Base-by-base conservation (phyloP, 2,888 invertebrate genomes). In the Cetonia aurata region DNA sequence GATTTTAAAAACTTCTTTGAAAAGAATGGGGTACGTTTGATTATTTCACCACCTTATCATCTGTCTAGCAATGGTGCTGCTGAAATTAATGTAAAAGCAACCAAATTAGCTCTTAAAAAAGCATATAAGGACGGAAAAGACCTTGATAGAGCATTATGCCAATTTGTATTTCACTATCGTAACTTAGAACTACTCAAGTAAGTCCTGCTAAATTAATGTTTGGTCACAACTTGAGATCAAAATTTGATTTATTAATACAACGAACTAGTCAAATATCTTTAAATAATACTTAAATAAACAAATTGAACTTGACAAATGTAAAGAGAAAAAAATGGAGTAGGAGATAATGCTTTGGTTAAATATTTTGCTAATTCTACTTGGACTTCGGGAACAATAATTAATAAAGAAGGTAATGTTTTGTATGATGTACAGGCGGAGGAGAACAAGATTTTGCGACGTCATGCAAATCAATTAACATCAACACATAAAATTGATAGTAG, bases 381-480 rank as follows among this genome's bases (percentile, higher is more conserved):
- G 46, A 46, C 46, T n/a, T 46, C 46, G 15, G 46, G 46, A 46
- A 46, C 46, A 46, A 15, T 46, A 46, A 46, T 46, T 46, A 46
- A 46, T 13, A 46, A 15, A 44, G 46, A 12, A 13, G 46, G 46
- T 46, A 46, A 46, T 46, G 46, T 46, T 46, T 12, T 46, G 15
- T 46, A 46, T 46, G 46, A 46, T n/a, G n/a, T n/a, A n/a, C n/a
- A n/a, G n/a, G n/a, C n/a, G n/a, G n/a, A n/a, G n/a, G n/a, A n/a
- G n/a, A n/a, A n/a, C n/a, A n/a, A n/a, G 44, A 44, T 44, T 44
- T 44, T 44, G 44, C 44, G 44, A 46, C 46, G 46, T 12, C 46
- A 46, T 46, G 46, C 46, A 46, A 15, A 44, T 46, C 46, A 46
- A 46, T 46, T 46, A 46, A 46, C 12, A 46, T 46, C 15, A 46